Evolutionary conservation across 1,140 invertebrate species (phyloP).

Genomic region (Matsumurasca onukii): DNA sequence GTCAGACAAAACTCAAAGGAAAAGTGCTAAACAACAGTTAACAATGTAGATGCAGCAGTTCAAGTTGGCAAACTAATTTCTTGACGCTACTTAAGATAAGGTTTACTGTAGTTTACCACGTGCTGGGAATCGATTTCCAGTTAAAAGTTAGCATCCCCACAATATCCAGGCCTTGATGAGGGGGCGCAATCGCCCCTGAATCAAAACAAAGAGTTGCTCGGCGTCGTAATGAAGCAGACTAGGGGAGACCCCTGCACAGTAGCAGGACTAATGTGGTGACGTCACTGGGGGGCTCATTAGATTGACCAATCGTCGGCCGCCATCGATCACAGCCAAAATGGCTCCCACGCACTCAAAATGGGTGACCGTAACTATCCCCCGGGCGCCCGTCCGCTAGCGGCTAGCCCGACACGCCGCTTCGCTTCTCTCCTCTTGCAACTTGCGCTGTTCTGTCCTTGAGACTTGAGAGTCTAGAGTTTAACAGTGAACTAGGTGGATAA

Average conservation of each 20-base stretch:
- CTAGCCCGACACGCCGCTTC: too few relatives aligned
- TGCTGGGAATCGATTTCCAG: constrained; percentile 8
- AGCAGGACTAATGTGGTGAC: background rate
- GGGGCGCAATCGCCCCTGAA: constrained; percentile 14
- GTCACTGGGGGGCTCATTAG: constrained; percentile 2
- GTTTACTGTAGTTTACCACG: background rate
- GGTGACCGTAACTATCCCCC: constrained; percentile 8
- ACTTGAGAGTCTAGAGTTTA: too few relatives aligned
- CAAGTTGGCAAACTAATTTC: too few relatives aligned
- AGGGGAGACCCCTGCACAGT: background rate
- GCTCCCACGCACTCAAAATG: constrained; percentile 25
- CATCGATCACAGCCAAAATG: constrained; percentile 22
- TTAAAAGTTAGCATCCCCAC: constrained; percentile 4
- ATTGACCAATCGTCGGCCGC: constrained; percentile 7
- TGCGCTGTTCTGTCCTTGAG: background rate
- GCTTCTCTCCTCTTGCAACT: background rate
- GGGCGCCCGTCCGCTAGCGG: too few relatives aligned
- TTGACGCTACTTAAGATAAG: constrained; percentile 18
- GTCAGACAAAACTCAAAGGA: too few relatives aligned
- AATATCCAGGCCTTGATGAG: background rate
- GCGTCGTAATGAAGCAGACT: constrained; percentile 12
- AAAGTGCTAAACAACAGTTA: too few relatives aligned
- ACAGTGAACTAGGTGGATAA: too few relatives aligned
- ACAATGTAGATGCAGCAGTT: too few relatives aligned
- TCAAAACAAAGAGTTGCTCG: constrained; percentile 26